Base-by-base conservation (phyloP, 2,888 invertebrate species). In the Philhelius pedissequus region DNA sequence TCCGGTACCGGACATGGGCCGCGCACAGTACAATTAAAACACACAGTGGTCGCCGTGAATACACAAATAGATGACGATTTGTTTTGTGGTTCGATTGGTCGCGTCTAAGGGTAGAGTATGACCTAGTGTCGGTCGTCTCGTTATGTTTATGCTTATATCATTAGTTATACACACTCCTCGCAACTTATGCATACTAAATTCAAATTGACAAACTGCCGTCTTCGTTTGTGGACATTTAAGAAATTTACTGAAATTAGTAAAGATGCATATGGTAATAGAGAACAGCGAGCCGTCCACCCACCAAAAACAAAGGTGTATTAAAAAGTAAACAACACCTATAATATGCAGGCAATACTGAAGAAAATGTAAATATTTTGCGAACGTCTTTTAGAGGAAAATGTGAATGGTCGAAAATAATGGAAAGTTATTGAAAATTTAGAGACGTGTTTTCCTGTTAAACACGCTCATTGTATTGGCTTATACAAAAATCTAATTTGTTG, bases 1-100 rank as follows among this genome's bases (percentile, higher is more conserved):
- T 88, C 88, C 88, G 88, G 87, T 88, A 86, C 88, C 88, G 88
- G 88, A 87, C 87, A 87, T 87, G 83, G 87, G 86, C 80, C 86
- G 83, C 86, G 83, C 79, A 79, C 80, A 80, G 84, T 84, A 84
- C 84, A 80, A 80, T 80, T 80, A 79, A 83, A 84, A 83, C 79
- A 84, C 50, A 83, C 83, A 83, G 56, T 70, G 74, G 69, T 79
- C 52, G 83, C 79, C 79, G 79, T 83, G 79, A 69, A 83, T 83
- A 79, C 83, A 83, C 83, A 83, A 83, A 74, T 83, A 74, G 83
- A 79, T 70, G 83, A 82, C 74, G 64, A 69, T 71, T 48, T 50
- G 64, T 73, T 71, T 48, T 50, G 64, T 73, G 71, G 68, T 38
- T 43, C 48, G 32, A 60, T 40, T 50, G 27, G 32, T 74, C n/a